Evolutionary conservation across 2,113 vertebrate species (phyloP).

Genomic region (Rhegmatorhina hoffmannsi): DNA sequence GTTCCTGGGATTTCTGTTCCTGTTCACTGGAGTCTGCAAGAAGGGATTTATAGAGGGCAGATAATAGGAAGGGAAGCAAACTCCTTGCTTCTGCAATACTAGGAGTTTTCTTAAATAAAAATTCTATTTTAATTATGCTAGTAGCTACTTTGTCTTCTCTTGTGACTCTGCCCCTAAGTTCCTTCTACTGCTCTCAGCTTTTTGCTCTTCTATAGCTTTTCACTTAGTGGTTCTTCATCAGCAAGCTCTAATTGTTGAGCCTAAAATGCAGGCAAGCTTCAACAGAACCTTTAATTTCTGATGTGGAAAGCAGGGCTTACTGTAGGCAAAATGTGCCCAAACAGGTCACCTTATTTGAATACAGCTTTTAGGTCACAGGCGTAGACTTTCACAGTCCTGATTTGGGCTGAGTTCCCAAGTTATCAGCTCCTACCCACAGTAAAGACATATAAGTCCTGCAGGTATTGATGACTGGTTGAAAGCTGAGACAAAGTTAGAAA

Average conservation of each 20-base stretch:
- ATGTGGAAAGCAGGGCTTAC: background rate
- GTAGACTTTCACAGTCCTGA: background rate
- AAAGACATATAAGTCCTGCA: background rate
- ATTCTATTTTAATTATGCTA: background rate
- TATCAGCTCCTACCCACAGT: background rate
- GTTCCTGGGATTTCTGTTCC: background rate
- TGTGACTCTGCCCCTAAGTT: background rate
- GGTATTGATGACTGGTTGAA: background rate
- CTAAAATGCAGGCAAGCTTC: background rate
- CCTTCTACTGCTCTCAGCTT: background rate
- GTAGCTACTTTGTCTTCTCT: background rate
- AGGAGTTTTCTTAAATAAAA: background rate
- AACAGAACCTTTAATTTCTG: background rate
- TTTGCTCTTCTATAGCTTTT: background rate
- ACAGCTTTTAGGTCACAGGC: background rate
- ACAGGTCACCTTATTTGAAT: background rate
- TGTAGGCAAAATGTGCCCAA: background rate
- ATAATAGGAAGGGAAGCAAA: background rate
- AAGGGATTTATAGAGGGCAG: background rate
- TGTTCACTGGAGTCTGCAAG: background rate
- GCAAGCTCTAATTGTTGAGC: background rate
- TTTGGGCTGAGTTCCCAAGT: background rate
- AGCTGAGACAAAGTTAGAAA: background rate
- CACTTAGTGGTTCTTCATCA: background rate
- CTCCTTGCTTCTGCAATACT: background rate